These are phyloP conservation scores for Drosophila melanosoma DNA, from an alignment of 2,888 invertebrate genomes.

Conservation along the genomic window DNA sequence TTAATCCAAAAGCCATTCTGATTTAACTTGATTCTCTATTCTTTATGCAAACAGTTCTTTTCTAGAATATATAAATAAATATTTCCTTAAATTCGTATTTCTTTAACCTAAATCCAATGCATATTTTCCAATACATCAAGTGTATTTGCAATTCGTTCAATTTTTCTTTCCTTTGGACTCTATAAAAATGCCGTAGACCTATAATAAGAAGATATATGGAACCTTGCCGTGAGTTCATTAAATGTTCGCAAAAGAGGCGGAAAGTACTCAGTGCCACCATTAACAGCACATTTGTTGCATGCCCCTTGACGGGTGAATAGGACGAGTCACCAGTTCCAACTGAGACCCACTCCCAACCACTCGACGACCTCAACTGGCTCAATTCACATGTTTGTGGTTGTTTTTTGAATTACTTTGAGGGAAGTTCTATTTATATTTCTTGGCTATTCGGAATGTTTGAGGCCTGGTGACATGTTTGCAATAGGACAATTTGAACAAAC, in stretches of 20 bases:
- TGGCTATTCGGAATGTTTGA: neutral
- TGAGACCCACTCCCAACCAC: constrained; percentile 1
- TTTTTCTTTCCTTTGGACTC: neutral
- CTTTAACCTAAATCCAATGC: no score
- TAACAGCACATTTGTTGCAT: constrained; percentile 66
- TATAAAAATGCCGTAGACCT: constrained; percentile 8
- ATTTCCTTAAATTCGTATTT: neutral
- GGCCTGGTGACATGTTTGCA: constrained; percentile 39
- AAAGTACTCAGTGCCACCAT: constrained; percentile 60
- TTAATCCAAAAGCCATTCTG: neutral
- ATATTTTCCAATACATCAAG: neutral
- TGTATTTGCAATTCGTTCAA: constrained; percentile 13
- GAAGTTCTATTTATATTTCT: neutral
- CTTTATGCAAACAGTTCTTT: neutral
- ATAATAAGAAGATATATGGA: constrained; percentile 18
- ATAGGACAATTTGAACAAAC: constrained; percentile 9
- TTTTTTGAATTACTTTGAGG: neutral
- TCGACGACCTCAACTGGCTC: neutral
- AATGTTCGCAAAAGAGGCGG: constrained; percentile 19
- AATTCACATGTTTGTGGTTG: neutral
- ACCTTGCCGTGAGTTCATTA: constrained; percentile 27
- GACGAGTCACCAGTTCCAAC: neutral
- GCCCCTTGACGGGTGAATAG: constrained; percentile 51
- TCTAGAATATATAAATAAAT: neutral
- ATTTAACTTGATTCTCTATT: neutral